Evolutionary conservation across 2,113 vertebrate genomes (phyloP).

Genomic region (Carassius carassius): DNA sequence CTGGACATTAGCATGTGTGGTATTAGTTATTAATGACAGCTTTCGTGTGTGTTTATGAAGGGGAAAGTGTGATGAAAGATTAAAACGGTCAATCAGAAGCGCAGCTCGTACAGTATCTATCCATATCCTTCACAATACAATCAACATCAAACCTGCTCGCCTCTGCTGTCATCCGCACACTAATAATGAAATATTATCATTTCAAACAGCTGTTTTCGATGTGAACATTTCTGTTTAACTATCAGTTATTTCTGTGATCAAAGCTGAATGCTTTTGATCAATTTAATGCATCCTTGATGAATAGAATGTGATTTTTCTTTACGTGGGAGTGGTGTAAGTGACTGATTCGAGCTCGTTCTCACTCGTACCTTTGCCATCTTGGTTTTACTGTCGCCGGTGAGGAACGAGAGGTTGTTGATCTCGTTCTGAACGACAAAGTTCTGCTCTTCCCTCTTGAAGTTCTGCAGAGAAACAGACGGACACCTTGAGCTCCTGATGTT

Average conservation of each 20-base stretch:
- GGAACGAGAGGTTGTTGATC: conserved; percentile 98
- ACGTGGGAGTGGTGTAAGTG: no score
- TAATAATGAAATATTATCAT: no score
- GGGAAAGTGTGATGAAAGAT: not conserved
- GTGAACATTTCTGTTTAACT: not conserved
- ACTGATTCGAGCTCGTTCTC: not conserved
- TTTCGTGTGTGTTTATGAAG: not conserved
- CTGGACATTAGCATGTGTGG: not conserved
- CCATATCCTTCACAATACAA: not conserved
- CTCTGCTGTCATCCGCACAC: not conserved
- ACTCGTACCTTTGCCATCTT: conserved; percentile 94
- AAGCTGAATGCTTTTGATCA: no score
- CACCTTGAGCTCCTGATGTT: no score
- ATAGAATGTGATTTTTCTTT: no score
- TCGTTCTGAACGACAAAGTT: conserved; percentile 99
- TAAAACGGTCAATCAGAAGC: not conserved
- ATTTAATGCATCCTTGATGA: no score
- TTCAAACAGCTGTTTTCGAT: not conserved
- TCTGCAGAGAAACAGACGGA: conserved; percentile 71
- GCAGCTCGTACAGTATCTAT: not conserved
- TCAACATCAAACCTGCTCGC: not conserved
- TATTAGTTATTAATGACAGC: not conserved
- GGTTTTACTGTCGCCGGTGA: conserved; percentile 96
- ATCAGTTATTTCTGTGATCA: not conserved
- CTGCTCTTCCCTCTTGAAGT: conserved; percentile 99